phyloP scores from a whole-genome alignment of 2,797 vertebrate genomes.

The Coccyzus lansbergi region DNA sequence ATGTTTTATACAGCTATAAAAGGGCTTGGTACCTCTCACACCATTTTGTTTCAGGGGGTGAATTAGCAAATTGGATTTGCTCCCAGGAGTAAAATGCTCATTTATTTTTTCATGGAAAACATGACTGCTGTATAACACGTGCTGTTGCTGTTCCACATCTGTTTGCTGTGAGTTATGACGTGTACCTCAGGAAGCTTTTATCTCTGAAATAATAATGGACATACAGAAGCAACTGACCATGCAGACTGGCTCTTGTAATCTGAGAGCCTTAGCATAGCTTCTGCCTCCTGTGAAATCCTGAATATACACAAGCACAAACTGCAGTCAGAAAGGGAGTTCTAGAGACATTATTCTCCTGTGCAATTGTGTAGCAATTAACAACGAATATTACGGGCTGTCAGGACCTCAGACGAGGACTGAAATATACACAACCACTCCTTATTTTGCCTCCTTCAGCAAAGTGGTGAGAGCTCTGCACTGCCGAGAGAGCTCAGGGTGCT shows the following conservation, averaged over 20 bases:
- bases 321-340: background rate
- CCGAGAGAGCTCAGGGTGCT: rapidly evolving
- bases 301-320: background rate
- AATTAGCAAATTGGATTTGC: constrained; percentile 4
- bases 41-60: background rate
- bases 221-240: background rate
- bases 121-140: background rate
- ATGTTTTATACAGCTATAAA: background rate
- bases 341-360: background rate
- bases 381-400: background rate
- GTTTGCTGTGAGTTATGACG: background rate
- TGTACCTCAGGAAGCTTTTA: background rate
- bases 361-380: background rate
- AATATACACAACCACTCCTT: rapidly evolving
- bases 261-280: background rate
- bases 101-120: background rate
- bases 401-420: too few relatives aligned
- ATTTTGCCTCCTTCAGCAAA: background rate
- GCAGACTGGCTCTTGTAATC: background rate
- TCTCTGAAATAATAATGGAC: background rate
- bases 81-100: background rate
- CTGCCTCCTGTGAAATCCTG: background rate
- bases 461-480: too few relatives aligned
- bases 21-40: background rate
- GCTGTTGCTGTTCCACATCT: background rate